Base-by-base conservation (phyloP, 2,113 vertebrate genomes). In the Trematocara stigmaticum region DNA sequence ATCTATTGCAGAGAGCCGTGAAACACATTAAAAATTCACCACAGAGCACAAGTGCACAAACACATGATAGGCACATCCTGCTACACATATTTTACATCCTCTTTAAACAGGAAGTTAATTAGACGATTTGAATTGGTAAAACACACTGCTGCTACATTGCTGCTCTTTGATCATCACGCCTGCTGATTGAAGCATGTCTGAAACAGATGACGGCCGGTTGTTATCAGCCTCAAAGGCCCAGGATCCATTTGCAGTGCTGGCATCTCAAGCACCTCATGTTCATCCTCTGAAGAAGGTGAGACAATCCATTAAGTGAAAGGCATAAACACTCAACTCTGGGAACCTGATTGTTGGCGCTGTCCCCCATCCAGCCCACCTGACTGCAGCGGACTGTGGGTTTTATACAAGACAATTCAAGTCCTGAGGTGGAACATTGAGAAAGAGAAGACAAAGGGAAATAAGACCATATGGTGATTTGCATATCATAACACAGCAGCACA, bases 201-300 rank as follows among this genome's bases (percentile, higher is more conserved):
- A 91, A 92, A 91, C 92, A 92, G 88, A 92, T 93, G 92, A 93
- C 42, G 87, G 84, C 55, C 11, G 84, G 55, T 90, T 79, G 83
- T 93, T 89, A 88, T 90, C 79, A 42, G 82, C 66, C 93, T 94
- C 91, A 92, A 85, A 94, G 92, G 84, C 91, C 93, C 90, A 89
- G 87, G 90, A 94, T 95, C 91, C 89, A 93, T 91, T 91, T 88
- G 90, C 93, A 92, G 91, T 93, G 92, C 82, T 93, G 94, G 91
- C 94, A 94, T 94, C 93, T 94, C 91, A 96, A 95, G 95, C 93
- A 95, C 92, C 92, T 92, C 89, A 89, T 93, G 90, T 95, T 94
- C 92, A 91, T 95, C 92, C 87, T 94, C 92, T 95, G 92, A 94
- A 95, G 93, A 93, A 95, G 94, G 94, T 95, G 94, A 95, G 90